Evolutionary conservation across 2,113 vertebrate species (phyloP).

Genomic region (Nanorana parkeri): DNA sequence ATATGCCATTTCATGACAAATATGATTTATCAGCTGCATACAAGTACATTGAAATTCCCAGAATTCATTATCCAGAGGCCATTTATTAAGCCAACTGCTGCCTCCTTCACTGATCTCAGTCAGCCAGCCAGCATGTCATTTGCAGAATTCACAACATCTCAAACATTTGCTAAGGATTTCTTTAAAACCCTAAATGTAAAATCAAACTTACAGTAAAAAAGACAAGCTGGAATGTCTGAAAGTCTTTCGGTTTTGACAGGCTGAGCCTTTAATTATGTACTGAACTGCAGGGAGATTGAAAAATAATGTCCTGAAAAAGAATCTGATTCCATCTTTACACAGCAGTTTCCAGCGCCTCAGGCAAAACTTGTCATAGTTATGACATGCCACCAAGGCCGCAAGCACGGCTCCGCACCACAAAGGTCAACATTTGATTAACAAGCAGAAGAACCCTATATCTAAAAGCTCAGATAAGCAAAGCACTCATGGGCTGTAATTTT

Average conservation of each 20-base stretch:
- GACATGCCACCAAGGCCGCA: conserved; percentile 16
- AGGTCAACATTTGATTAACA: conserved; percentile 53
- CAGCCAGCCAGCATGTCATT: background rate
- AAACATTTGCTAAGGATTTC: background rate
- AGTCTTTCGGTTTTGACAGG: conserved; percentile 13
- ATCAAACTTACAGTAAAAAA: background rate
- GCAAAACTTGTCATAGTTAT: conserved; percentile 37
- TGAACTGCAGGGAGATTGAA: conserved; percentile 17
- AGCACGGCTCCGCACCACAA: background rate
- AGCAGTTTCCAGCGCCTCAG: conserved; percentile 12
- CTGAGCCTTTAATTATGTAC: conserved; percentile 2
- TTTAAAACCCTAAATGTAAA: conserved; percentile 9
- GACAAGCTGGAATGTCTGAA: conserved; percentile 24
- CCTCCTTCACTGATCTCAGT: too few relatives aligned
- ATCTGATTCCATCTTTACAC: conserved; percentile 5
- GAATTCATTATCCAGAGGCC: too few relatives aligned
- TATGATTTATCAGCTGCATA: background rate
- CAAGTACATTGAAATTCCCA: background rate
- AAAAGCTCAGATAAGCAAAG: conserved; percentile 23
- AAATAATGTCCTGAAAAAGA: conserved; percentile 19
- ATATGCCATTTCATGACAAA: background rate
- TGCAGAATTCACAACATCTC: background rate
- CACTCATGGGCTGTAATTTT: background rate
- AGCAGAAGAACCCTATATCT: conserved; percentile 4
- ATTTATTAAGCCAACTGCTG: too few relatives aligned